Evolutionary conservation across 2,888 invertebrate genomes (phyloP).

Genomic region (Laspeyria flexula): DNA sequence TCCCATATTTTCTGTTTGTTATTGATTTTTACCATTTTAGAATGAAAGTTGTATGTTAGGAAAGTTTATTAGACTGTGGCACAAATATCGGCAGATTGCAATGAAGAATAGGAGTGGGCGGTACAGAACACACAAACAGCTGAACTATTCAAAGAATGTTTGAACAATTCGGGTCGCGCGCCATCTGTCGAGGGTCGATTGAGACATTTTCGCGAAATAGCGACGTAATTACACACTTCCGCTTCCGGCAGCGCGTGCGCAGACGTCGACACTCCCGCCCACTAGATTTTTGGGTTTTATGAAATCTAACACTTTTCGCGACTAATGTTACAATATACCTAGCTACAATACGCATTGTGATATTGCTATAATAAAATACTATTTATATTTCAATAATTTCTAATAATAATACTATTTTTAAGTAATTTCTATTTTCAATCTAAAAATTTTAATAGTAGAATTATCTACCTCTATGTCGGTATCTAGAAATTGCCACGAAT

Average conservation of each 20-base stretch:
- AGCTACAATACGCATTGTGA: neutral
- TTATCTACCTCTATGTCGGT: too few relatives aligned
- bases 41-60: too few relatives aligned
- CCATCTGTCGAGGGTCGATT: slow-evolving; percentile 79
- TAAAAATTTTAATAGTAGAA: too few relatives aligned
- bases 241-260: slow-evolving; percentile 82
- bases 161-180: slow-evolving; percentile 68
- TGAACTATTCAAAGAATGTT: slow-evolving; percentile 74
- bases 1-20: slow-evolving; percentile 21
- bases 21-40: slow-evolving; percentile 14
- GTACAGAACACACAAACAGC: slow-evolving; percentile 67
- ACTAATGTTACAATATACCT: slow-evolving; percentile 33
- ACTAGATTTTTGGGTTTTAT: slow-evolving; percentile 58
- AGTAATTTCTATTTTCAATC: too few relatives aligned
- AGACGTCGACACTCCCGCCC: slow-evolving; percentile 69
- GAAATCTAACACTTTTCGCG: slow-evolving; percentile 67
- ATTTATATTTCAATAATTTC: too few relatives aligned
- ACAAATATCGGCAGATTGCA: slow-evolving; percentile 17
- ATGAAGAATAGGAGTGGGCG: slow-evolving; percentile 61
- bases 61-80: slow-evolving; percentile 4
- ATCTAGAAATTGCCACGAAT: too few relatives aligned
- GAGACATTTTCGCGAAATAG: slow-evolving; percentile 84
- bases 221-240: slow-evolving; percentile 80
- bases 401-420: too few relatives aligned
- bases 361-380: too few relatives aligned